phyloP scores from a whole-genome alignment of 1,140 invertebrate species.

The Brachionus plicatilis region DNA sequence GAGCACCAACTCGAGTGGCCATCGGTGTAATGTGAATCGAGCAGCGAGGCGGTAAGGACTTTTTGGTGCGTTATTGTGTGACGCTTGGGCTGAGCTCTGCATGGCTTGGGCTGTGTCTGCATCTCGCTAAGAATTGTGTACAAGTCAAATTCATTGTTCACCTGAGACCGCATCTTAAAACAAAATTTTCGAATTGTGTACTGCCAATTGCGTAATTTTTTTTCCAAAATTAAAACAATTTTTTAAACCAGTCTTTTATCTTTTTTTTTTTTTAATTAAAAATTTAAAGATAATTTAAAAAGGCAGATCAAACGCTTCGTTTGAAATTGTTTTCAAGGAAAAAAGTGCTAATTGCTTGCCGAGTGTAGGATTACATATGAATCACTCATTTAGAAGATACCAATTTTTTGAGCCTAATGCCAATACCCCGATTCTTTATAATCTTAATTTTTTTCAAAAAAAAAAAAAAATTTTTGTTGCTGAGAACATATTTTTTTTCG shows the following conservation, averaged over 20 bases:
- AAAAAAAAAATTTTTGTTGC: background rate
- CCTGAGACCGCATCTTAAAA: background rate
- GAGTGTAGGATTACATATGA: background rate
- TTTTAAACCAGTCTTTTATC: background rate
- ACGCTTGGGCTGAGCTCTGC: background rate
- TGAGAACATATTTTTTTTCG: no score
- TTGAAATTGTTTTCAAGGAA: background rate
- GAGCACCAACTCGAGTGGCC: background rate
- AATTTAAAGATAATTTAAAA: background rate
- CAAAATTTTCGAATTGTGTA: background rate
- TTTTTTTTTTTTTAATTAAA: background rate
- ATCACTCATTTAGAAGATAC: background rate
- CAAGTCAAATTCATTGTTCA: conserved; percentile 8
- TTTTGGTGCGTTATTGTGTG: background rate
- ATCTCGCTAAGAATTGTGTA: background rate
- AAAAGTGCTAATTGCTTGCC: background rate
- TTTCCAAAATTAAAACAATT: background rate
- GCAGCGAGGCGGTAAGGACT: background rate
- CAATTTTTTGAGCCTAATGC: background rate
- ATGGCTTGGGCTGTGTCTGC: background rate
- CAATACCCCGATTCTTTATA: background rate
- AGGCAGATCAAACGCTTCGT: background rate
- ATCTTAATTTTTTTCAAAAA: background rate
- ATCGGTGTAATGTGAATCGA: conserved; percentile 23
- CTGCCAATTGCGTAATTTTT: background rate